phyloP scores from a whole-genome alignment of 2,797 vertebrate genomes.

The Enteromius argenteus region DNA sequence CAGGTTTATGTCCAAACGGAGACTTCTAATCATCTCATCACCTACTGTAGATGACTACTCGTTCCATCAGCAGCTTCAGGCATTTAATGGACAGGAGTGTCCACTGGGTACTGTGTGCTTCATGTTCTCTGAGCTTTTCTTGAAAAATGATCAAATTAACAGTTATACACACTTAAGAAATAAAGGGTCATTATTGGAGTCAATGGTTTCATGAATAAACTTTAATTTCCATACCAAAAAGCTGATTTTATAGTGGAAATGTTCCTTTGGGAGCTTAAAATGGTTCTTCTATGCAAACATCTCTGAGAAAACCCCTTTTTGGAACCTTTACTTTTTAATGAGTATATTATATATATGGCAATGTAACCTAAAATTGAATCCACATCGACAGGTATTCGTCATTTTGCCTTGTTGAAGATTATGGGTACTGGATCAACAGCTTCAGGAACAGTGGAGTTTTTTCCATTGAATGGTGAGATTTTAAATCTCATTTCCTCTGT shows the following conservation, averaged over 20 bases:
- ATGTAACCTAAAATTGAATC: not conserved
- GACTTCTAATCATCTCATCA: constrained; percentile 80
- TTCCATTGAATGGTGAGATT: constrained; percentile 80
- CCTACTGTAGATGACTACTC: constrained; percentile 80
- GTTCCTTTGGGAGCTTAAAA: not conserved
- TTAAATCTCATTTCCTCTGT: not conserved
- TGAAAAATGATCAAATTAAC: not conserved
- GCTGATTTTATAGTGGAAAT: not conserved
- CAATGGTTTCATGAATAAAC: not conserved
- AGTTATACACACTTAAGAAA: not conserved
- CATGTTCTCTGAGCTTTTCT: not conserved
- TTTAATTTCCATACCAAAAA: not conserved
- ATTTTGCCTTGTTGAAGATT: constrained; percentile 82
- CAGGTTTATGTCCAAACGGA: constrained; percentile 82
- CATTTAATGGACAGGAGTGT: constrained; percentile 78
- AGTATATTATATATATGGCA: not conserved
- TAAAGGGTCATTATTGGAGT: not conserved
- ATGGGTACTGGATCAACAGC: constrained; percentile 71
- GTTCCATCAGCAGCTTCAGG: constrained; percentile 81
- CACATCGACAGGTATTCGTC: constrained; percentile 77
- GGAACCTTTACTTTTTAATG: not conserved
- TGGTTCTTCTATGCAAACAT: not conserved
- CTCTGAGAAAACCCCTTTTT: not conserved
- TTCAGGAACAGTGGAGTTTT: constrained; percentile 78
- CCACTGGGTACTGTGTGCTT: constrained; percentile 72